Evolutionary conservation across 2,113 vertebrate genomes (phyloP).

Genomic region (Benitochromis conjunctus): DNA sequence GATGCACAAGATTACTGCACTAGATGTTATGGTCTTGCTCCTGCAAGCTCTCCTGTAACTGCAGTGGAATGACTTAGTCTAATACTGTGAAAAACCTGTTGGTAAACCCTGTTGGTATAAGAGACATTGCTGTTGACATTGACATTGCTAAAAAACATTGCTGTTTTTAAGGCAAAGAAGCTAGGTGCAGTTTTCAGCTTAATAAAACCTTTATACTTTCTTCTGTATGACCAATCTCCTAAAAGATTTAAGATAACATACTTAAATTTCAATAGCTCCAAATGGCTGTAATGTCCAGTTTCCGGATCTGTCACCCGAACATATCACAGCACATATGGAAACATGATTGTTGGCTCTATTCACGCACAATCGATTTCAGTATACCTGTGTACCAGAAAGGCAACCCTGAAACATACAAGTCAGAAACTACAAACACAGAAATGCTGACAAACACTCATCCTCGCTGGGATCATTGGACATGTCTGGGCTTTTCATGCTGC

Average conservation of each 20-base stretch:
- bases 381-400: too few species aligned
- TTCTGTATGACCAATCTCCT: not conserved
- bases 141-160: too few species aligned
- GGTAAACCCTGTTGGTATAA: not conserved
- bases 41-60: not conserved
- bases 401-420: not conserved
- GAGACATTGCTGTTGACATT: not conserved
- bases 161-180: not conserved
- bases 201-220: not conserved
- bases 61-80: not conserved
- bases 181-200: not conserved
- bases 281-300: not conserved
- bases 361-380: not conserved
- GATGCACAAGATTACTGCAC: not conserved
- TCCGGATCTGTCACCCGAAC: not conserved
- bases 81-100: not conserved
- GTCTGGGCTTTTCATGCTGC: constrained; percentile 25
- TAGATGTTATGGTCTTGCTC: not conserved
- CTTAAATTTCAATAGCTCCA: not conserved
- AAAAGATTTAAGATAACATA: not conserved
- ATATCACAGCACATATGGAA: not conserved
- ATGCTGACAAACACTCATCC: not conserved
- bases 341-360: not conserved
- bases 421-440: not conserved
- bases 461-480: constrained; percentile 24